phyloP scores from a whole-genome alignment of 2,888 invertebrate species.

The Pterobdella sp. region DNA sequence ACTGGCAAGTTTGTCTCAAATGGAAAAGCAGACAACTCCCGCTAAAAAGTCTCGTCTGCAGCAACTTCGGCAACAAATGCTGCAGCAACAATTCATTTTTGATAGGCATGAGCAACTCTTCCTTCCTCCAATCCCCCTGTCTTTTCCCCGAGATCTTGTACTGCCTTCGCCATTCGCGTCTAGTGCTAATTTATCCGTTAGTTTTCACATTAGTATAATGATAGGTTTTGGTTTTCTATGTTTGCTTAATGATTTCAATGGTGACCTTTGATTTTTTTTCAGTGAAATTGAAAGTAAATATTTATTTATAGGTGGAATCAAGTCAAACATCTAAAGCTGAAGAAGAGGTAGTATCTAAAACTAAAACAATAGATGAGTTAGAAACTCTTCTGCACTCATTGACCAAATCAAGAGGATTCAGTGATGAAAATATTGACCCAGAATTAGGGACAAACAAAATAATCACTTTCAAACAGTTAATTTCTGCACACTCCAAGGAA shows the following conservation, averaged over 20 bases:
- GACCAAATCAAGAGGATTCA: neutral
- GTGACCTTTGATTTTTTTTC: neutral
- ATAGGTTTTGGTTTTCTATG: too few species aligned
- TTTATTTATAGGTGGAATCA: neutral
- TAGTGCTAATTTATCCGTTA: neutral
- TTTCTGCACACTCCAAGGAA: neutral
- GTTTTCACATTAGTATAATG: too few species aligned
- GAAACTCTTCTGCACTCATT: neutral
- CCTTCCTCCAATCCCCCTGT: neutral
- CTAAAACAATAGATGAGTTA: neutral
- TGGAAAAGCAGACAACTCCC: neutral
- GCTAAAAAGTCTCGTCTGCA: neutral
- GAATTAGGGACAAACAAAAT: neutral
- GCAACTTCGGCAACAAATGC: constrained; percentile 9
- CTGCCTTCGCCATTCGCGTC: neutral
- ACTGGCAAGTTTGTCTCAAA: neutral
- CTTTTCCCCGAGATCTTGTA: neutral
- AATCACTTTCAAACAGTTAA: neutral
- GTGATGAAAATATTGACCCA: neutral
- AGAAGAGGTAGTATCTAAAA: neutral
- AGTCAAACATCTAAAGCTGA: neutral
- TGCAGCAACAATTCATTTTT: constrained; percentile 3
- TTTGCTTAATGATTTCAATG: too few species aligned
- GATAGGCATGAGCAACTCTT: neutral
- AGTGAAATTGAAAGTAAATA: neutral